Conservation (phyloP, 2,888 invertebrate species). For the Tolmerus cingulatus region DNA sequence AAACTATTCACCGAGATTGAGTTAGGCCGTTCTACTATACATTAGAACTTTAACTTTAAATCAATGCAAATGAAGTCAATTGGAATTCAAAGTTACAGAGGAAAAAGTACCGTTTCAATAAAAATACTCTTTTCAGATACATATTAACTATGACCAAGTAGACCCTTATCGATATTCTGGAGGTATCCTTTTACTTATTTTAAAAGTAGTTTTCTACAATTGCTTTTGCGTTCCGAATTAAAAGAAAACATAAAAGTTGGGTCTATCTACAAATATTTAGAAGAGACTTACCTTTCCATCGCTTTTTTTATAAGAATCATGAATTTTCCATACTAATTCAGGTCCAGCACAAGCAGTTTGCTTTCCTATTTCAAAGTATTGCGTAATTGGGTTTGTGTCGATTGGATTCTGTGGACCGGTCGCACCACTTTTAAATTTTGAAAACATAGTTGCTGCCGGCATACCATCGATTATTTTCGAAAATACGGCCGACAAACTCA, state of each 20-base stretch:
- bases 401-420: slow-evolving; percentile 66
- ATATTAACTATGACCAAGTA: too few species aligned
- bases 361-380: slow-evolving; percentile 86
- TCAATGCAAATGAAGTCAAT: too few species aligned
- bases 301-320: slow-evolving; percentile 86
- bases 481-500: slow-evolving; percentile 62
- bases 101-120: too few species aligned
- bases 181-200: neutral
- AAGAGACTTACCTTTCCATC: slow-evolving; percentile 82
- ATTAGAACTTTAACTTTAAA: too few species aligned
- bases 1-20: too few species aligned
- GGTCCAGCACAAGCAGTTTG: slow-evolving; percentile 84
- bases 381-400: slow-evolving; percentile 84
- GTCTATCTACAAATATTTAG: neutral
- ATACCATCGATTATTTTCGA: slow-evolving; percentile 64
- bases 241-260: neutral
- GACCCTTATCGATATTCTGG: neutral
- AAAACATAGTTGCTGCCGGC: slow-evolving; percentile 72
- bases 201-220: neutral
- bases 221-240: neutral
- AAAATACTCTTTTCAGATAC: too few species aligned
- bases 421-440: slow-evolving; percentile 74
- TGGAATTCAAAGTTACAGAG: too few species aligned
- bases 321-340: slow-evolving; percentile 90
- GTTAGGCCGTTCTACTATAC: too few species aligned